Conservation (phyloP, 2,888 invertebrate genomes). For the Chalcosyrphus nemorum region DNA sequence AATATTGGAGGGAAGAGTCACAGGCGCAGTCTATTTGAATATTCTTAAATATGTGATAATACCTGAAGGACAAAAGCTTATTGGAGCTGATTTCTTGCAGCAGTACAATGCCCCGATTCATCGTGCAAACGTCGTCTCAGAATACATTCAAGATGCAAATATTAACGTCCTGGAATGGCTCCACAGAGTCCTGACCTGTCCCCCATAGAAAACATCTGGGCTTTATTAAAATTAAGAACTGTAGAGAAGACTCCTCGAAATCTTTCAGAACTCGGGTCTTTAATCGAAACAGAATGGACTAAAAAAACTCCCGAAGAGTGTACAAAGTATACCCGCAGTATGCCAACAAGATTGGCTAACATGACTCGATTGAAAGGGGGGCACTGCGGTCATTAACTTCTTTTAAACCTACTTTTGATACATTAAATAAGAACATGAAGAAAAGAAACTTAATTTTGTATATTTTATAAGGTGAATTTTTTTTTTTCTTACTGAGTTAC, state of each 20-base stretch:
- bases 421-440: too few relatives aligned
- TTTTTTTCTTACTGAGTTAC: too few relatives aligned
- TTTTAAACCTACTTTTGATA: too few relatives aligned
- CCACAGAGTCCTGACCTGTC: neutral
- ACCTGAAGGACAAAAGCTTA: neutral
- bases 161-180: neutral
- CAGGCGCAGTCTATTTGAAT: neutral
- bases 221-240: neutral
- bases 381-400: too few relatives aligned
- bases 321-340: neutral
- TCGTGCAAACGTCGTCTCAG: too few relatives aligned
- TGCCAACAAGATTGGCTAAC: neutral
- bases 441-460: too few relatives aligned
- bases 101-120: too few relatives aligned
- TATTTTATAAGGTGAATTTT: too few relatives aligned
- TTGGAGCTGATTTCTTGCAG: too few relatives aligned
- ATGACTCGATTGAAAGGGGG: neutral
- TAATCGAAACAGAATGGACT: neutral
- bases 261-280: neutral
- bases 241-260: neutral
- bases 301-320: neutral
- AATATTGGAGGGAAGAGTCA: too few relatives aligned
- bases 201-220: neutral
- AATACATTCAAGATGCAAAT: neutral
- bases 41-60: neutral